A percentile compares a stretch with the other conserved stretches of the same genome.
Conservation (phyloP, 1,140 invertebrate species). For the Cotesia typhae region DNA sequence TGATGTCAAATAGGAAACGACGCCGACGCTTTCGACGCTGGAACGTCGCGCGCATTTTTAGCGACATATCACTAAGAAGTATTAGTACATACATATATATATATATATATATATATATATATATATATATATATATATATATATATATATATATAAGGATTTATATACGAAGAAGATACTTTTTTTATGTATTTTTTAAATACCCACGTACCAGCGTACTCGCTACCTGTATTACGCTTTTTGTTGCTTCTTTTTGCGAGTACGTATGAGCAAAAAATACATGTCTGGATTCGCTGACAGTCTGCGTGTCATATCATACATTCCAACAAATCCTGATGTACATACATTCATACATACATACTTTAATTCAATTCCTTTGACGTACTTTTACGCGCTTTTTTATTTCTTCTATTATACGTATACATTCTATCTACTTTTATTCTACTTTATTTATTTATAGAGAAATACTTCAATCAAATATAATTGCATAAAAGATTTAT, state of each 20-base stretch:
- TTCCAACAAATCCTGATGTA: no score
- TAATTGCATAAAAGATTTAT: no score
- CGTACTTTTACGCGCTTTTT: no score
- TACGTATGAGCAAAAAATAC: no score
- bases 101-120: background rate
- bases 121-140: background rate
- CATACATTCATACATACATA: no score
- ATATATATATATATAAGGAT: background rate
- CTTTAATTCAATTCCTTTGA: no score
- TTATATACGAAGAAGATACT: slow-evolving; percentile 1
- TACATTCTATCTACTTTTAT: no score
- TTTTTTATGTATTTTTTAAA: slow-evolving; percentile 13
- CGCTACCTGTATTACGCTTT: background rate
- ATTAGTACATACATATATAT: background rate
- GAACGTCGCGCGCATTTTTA: slow-evolving; percentile 40
- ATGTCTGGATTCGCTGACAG: no score
- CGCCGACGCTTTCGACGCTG: slow-evolving; percentile 47
- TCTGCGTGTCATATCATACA: no score
- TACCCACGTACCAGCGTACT: background rate
- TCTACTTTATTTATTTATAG: no score
- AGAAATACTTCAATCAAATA: no score
- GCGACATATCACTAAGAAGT: background rate
- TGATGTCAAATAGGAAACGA: slow-evolving; percentile 43
- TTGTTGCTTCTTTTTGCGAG: background rate
- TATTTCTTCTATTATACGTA: no score